Evolutionary conservation across 2,888 invertebrate genomes (phyloP), one percentile per base, ranked within the genome.

Genomic region (Heterodera filipjevi): DNA sequence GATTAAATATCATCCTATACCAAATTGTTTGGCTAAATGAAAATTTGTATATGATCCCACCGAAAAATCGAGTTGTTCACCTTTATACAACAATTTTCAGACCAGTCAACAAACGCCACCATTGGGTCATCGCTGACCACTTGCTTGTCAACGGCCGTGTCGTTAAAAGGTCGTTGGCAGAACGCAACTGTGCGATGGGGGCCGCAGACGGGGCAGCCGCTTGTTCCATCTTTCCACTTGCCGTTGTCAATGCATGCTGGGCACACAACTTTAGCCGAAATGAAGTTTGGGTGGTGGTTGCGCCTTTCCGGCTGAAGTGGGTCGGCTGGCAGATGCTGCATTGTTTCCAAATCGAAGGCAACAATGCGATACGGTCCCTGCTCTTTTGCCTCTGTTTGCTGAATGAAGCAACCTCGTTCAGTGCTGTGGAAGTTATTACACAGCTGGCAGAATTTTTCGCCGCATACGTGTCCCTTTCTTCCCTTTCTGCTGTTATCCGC

Each of bases 341-440:
- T 71, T 33, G 71, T 71, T 30, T 71, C 71, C 33, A 71, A 19
- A 16, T 71, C 71, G 16, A 71, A 71, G 27, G 35, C 71, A 33
- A 72, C 39, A 5, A 72, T 30, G 3, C 72, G 72, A 22, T 19
- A 72, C 6, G 72, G 35, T 0, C 19, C 19, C 2, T 72, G 35
- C 3, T 35, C 16, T 16, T 39, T 39, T 16, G 72, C 19, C 32
- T 35, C 53, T 6, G 39, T 19, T 19, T 6, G 32, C 22, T 59
- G 30, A 5, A 72, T 72, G 35, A 35, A 72, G 19, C 72, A 72
- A 32, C 72, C 72, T 14, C 72, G 14, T 30, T 72, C 53, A 19
- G 39, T 44, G 49, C 32, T 49, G 49, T 71, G 71, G 12, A 33
- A 72, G 3, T 72, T 59, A 0, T 30, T 71, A 14, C 71, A 71